Base-by-base conservation (phyloP, 1,140 invertebrate genomes). In the Drosophila sturtevanti region DNA sequence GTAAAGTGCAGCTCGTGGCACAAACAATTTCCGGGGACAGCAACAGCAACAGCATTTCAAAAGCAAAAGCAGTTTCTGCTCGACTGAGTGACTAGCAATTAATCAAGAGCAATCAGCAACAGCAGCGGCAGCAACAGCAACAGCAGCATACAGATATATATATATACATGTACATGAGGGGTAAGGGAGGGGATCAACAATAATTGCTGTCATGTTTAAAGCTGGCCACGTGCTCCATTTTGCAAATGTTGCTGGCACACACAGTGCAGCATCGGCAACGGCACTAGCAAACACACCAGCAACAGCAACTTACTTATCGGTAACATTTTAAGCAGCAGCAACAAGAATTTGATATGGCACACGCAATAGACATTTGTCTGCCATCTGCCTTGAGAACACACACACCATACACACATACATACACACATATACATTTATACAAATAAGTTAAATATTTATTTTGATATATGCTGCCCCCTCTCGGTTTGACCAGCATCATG, bases 21-120 rank as follows among this genome's bases (percentile, higher is more conserved):
- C 66, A 79, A 81, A 74, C 81, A 85, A 85, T 85, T 86, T 85
- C 81, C 82, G 78, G 81, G 69, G 80, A 74, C 66, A 68, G 66
- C 58, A 61, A 18, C 64, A 59, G 58, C 58, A 59, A 18, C 58
- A 62, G 59, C 64, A 48, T 48, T 48, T 48, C 41, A 48, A 48
- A 31, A 68, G 65, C 67, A 77, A 58, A 77, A 75, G 74, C 75
- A 75, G 62, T 66, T 80, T 72, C 68, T 78, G 65, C 63, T 81
- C 70, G 69, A 85, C 82, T 87, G 82, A 85, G 81, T 85, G 81
- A 87, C 82, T 81, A 86, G 78, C 81, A 78, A 81, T 86, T 81
- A 86, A 86, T 86, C 77, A 85, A 85, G 69, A 85, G 81, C 81
- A 85, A 85, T 85, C 81, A 85, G 77, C 79, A 81, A 63, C 60